Conservation (phyloP, 1,140 invertebrate species). For the Tetragnatha versicolor region DNA sequence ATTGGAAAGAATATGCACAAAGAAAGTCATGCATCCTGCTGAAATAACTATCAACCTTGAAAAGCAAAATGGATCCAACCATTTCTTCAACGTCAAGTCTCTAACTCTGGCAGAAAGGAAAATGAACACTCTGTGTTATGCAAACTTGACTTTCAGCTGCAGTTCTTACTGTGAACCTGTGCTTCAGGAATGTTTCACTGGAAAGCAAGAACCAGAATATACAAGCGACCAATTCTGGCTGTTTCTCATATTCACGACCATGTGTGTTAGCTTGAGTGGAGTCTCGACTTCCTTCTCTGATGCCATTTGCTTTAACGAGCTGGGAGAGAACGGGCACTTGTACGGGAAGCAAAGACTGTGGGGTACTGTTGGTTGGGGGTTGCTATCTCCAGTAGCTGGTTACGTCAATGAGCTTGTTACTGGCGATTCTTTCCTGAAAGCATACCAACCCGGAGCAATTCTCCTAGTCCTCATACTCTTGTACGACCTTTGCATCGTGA, state of each 20-base stretch:
- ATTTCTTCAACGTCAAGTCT: slow-evolving; percentile 13
- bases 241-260: slow-evolving; percentile 56
- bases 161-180: slow-evolving; percentile 39
- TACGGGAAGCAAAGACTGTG: slow-evolving; percentile 86
- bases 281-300: slow-evolving; percentile 58
- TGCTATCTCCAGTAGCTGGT: slow-evolving; percentile 54
- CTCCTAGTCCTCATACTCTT: slow-evolving; percentile 68
- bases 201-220: slow-evolving; percentile 33
- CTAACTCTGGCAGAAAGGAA: slow-evolving; percentile 7
- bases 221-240: slow-evolving; percentile 58
- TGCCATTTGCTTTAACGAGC: slow-evolving; percentile 54
- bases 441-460: slow-evolving; percentile 73
- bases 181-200: slow-evolving; percentile 38
- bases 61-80: slow-evolving; percentile 13
- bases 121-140: slow-evolving; percentile 49
- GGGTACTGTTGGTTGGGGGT: slow-evolving; percentile 61
- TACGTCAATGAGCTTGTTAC: slow-evolving; percentile 30
- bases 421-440: slow-evolving; percentile 71
- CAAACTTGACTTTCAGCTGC: slow-evolving; percentile 30
- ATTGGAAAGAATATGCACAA: not conserved
- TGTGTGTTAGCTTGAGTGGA: slow-evolving; percentile 54
- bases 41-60: slow-evolving; percentile 6
- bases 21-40: slow-evolving; percentile 12
- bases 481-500: slow-evolving; percentile 67
- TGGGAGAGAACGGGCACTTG: slow-evolving; percentile 52